Evolutionary conservation across 2,113 vertebrate genomes (phyloP).

Genomic region (Porphyrio hochstetteri): DNA sequence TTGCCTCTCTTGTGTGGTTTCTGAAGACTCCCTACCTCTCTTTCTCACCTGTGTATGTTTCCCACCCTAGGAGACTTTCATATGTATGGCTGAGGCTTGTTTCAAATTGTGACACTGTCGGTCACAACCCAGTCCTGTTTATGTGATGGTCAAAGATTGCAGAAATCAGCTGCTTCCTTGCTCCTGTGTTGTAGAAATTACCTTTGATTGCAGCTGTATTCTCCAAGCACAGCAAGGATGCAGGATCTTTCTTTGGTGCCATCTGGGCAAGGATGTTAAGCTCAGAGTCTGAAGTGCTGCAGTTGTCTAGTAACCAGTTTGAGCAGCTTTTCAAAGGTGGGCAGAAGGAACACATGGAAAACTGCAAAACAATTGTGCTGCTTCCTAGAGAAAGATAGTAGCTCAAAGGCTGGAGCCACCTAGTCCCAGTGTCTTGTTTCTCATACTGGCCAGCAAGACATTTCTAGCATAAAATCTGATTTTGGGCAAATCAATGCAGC

Average conservation of each 20-base stretch:
- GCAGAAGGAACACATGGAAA: background rate
- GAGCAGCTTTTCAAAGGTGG: background rate
- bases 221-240: background rate
- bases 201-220: background rate
- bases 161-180: background rate
- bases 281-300: background rate
- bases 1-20: background rate
- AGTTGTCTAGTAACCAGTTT: background rate
- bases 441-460: background rate
- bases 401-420: background rate
- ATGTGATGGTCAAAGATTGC: background rate
- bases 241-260: background rate
- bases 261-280: background rate
- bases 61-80: background rate
- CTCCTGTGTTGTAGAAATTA: background rate
- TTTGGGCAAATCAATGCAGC: background rate
- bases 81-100: background rate
- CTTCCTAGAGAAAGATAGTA: background rate
- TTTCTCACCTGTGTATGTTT: background rate
- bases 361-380: background rate
- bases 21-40: background rate
- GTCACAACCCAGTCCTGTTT: slow-evolving; percentile 9
- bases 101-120: background rate
- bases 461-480: background rate
- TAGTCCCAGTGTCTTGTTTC: background rate